Percentiles rank a stretch among this genome's conserved stretches.
phyloP scores from a whole-genome alignment of 2,797 vertebrate genomes.

The Hapalemur alaotrensis region DNA sequence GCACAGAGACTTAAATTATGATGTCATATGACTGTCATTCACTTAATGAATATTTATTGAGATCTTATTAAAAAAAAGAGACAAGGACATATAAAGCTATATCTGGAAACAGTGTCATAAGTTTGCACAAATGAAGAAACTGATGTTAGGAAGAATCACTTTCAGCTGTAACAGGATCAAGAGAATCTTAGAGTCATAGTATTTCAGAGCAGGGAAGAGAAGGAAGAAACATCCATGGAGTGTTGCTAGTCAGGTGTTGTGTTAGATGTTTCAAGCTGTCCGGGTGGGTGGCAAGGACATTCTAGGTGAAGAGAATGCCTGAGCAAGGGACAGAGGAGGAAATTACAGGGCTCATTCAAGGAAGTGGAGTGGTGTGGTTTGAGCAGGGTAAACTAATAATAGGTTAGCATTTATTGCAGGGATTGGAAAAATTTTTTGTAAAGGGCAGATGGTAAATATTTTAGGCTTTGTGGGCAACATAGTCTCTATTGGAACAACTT shows the following conservation, averaged over 20 bases:
- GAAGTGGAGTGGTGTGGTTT: neutral
- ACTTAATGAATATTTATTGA: neutral
- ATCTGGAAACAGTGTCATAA: neutral
- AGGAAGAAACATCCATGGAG: neutral
- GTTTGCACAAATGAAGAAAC: neutral
- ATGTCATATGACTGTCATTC: neutral
- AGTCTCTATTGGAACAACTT: neutral
- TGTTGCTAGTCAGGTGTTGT: rapidly evolving
- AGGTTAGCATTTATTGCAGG: neutral
- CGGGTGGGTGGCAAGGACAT: neutral
- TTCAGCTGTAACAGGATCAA: neutral
- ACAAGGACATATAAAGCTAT: neutral
- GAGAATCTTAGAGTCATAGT: neutral
- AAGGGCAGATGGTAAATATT: neutral
- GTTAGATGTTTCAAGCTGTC: neutral
- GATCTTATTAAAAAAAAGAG: neutral
- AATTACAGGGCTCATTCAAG: neutral
- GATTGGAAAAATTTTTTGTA: neutral
- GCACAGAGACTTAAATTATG: neutral
- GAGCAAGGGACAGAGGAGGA: neutral
- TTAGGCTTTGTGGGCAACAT: neutral
- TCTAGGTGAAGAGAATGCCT: neutral
- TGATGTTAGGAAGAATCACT: neutral
- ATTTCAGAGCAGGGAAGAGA: neutral
- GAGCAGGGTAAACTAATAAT: neutral